These are phyloP conservation scores for Xenentodon cancila DNA, from an alignment of 2,797 vertebrate species.

Conservation along the genomic window DNA sequence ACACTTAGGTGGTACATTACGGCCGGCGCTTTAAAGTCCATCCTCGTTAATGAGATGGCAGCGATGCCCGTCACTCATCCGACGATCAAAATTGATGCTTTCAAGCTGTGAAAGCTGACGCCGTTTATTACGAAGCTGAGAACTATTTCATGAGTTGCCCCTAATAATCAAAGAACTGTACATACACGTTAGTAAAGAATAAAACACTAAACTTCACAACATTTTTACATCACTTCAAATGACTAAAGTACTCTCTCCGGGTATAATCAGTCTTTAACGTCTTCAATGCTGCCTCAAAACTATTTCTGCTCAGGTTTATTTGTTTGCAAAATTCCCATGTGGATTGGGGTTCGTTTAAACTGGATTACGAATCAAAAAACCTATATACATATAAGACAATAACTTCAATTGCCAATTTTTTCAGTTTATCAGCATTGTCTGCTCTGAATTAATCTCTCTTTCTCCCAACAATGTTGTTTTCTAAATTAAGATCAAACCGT, in stretches of 20 bases:
- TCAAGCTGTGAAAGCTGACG: conserved; percentile 59
- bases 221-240: conserved; percentile 45
- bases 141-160: conserved; percentile 47
- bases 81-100: conserved; percentile 52
- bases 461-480: not conserved
- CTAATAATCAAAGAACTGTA: conserved; percentile 57
- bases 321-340: conserved; percentile 17
- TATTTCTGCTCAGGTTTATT: too few species aligned
- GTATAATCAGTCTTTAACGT: conserved; percentile 11
- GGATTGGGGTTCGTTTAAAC: conserved; percentile 13
- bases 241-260: conserved; percentile 7
- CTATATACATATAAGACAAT: conserved; percentile 15
- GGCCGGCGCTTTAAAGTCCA: conserved; percentile 48
- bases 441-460: too few species aligned
- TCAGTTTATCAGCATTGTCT: conserved; percentile 1
- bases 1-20: conserved; percentile 53
- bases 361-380: conserved; percentile 16
- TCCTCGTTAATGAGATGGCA: conserved; percentile 36
- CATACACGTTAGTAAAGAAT: conserved; percentile 36
- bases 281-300: conserved; percentile 14
- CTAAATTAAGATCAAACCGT: conserved; percentile 60
- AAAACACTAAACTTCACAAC: conserved; percentile 32
- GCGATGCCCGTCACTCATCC: conserved; percentile 43
- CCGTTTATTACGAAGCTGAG: conserved; percentile 79
- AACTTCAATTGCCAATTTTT: conserved; percentile 12